Percentiles rank a stretch among this genome's conserved stretches.
Evolutionary conservation across 2,113 vertebrate genomes (phyloP).

Genomic region (Sander lucioperca): DNA sequence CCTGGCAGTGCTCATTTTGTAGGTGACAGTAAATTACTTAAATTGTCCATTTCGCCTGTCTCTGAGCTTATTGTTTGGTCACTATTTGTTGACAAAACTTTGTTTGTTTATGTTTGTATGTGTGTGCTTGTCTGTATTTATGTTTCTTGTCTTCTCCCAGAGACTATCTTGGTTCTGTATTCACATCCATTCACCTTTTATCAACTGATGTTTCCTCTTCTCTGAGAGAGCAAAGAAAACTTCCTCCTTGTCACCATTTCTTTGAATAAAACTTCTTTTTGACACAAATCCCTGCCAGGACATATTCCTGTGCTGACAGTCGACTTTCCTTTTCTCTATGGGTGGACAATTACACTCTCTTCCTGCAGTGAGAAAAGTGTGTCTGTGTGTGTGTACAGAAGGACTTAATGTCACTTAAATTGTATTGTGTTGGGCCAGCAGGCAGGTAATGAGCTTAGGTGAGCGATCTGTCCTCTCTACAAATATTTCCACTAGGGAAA

Average conservation of each 20-base stretch:
- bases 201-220: conserved; percentile 38
- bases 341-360: conserved; percentile 37
- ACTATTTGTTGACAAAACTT: too few species aligned
- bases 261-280: conserved; percentile 42
- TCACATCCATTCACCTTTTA: conserved; percentile 28
- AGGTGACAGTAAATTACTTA: too few species aligned
- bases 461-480: conserved; percentile 62
- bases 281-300: conserved; percentile 48
- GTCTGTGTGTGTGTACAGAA: conserved; percentile 59
- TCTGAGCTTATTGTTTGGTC: too few species aligned
- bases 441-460: conserved; percentile 64
- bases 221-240: conserved; percentile 51
- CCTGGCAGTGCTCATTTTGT: too few species aligned
- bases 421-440: conserved; percentile 48
- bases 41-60: too few species aligned
- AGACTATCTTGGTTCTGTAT: not conserved
- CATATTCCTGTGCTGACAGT: conserved; percentile 75
- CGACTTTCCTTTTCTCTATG: conserved; percentile 44
- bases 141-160: not conserved
- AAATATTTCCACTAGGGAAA: conserved; percentile 67
- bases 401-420: conserved; percentile 70
- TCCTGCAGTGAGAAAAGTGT: conserved; percentile 20
- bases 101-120: not conserved
- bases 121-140: not conserved
- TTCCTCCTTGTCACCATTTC: conserved; percentile 47